phyloP scores from a whole-genome alignment of 1,140 invertebrate genomes.

The Cherax destructor region DNA sequence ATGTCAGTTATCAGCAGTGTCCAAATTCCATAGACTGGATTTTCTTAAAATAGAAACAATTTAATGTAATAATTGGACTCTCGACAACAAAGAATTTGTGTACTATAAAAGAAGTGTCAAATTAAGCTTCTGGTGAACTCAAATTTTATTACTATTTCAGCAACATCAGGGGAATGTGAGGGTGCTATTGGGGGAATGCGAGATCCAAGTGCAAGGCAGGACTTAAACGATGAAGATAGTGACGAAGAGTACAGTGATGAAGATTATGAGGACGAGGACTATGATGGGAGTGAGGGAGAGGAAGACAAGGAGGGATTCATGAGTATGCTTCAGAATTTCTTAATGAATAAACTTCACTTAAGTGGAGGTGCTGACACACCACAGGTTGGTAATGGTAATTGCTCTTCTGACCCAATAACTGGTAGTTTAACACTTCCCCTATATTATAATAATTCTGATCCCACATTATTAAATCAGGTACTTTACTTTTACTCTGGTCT shows the following conservation, averaged over 20 bases:
- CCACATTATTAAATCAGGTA: too few relatives aligned
- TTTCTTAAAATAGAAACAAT: not conserved
- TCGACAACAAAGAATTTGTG: not conserved
- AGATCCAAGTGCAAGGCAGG: not conserved
- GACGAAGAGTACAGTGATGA: constrained; percentile 46
- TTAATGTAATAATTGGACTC: not conserved
- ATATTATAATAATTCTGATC: too few relatives aligned
- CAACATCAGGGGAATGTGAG: constrained; percentile 10
- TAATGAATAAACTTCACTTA: constrained; percentile 49
- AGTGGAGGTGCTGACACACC: constrained; percentile 18
- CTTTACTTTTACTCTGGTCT: too few relatives aligned
- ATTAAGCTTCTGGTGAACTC: not conserved
- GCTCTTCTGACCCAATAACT: not conserved
- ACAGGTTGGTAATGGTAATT: constrained; percentile 7
- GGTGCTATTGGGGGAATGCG: constrained; percentile 42
- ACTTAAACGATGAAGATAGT: not conserved
- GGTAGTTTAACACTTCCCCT: too few relatives aligned
- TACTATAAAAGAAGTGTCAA: not conserved
- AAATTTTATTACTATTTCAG: not conserved
- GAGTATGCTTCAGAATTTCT: constrained; percentile 53
- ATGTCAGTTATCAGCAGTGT: too few relatives aligned
- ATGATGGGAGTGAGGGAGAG: constrained; percentile 40
- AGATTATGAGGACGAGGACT: constrained; percentile 31
- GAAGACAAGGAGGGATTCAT: constrained; percentile 60
- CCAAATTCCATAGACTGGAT: too few relatives aligned